These are phyloP conservation scores for Podarcis siculus DNA, from an alignment of 2,797 vertebrate genomes.

Conservation along the genomic window DNA sequence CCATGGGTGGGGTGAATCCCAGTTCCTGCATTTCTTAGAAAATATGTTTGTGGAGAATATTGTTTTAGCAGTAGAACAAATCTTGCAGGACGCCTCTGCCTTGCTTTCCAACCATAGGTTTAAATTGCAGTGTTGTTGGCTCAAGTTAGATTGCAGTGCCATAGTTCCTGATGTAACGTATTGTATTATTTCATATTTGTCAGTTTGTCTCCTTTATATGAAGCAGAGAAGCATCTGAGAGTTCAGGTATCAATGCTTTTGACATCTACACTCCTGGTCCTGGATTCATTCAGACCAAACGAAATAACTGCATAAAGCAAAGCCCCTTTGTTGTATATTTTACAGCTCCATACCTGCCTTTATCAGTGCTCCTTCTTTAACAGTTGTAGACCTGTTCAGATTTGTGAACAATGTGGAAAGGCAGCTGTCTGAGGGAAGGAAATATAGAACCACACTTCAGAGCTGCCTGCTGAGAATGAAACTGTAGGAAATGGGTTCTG, in stretches of 20 bases:
- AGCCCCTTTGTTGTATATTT: neutral
- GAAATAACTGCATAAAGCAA: neutral
- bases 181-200: neutral
- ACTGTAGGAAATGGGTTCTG: neutral
- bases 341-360: neutral
- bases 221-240: too few species aligned
- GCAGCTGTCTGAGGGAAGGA: neutral
- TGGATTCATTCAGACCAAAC: neutral
- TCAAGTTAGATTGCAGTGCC: neutral
- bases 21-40: neutral
- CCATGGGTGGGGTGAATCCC: neutral
- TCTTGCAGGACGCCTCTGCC: neutral
- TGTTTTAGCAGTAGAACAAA: too few species aligned
- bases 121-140: neutral
- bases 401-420: neutral
- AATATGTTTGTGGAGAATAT: neutral
- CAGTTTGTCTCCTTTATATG: neutral
- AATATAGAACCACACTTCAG: neutral
- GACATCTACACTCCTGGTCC: neutral
- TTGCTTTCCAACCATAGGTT: neutral
- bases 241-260: neutral
- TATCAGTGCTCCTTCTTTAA: neutral
- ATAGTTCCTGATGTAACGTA: neutral
- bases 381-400: accelerated
- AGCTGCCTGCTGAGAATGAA: neutral